Evolutionary conservation across 2,888 invertebrate species (phyloP), one percentile per base, ranked within the genome.

Genomic region (Dynastes hyllus): DNA sequence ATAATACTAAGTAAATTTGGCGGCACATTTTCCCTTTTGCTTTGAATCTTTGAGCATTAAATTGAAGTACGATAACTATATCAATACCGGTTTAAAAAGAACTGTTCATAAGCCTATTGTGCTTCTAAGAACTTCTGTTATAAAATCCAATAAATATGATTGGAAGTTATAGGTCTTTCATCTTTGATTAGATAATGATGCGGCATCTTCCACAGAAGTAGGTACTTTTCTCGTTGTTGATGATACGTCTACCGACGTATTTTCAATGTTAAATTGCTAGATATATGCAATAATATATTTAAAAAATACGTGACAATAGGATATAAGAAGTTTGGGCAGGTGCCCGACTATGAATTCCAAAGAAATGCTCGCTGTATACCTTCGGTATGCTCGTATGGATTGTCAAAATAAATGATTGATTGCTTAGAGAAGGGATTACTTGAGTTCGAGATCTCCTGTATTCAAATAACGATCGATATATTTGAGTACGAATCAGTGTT

Each of bases 1-100:
- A 67, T 67, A 67, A 45, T 45, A 16, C 45, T 67, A 22, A 67
- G 45, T 67, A 67, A 45, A 67, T 67, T 67, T 45, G n/a, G 22
- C 66, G 45, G 40, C 22, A 67, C 66, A 3, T 37, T 5, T 66
- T 66, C 16, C 8, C 9, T 9, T 40, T 22, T 22, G 9, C 16
- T 8, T 5, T 67, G 22, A 58, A 58, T 58, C 55, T 58, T 22
- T 45, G 11, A 27, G 16, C n/a, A 58, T 27, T 27, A 1, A 1
- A 58, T 22, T 16, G 22, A 8, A 8, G 8, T 16, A 8, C 55
- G 55, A 16, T 58, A 58, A 58, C 8, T 22, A 22, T 58, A 16
- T 58, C 55, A 58, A 58, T 22, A 58, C 9, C 5, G 22, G 6
- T 58, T n/a, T 2, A 58, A 58, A 58, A 58, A 4, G 55, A 27